Conservation (phyloP, 2,797 vertebrate genomes). For the Craterocephalus amniculus region DNA sequence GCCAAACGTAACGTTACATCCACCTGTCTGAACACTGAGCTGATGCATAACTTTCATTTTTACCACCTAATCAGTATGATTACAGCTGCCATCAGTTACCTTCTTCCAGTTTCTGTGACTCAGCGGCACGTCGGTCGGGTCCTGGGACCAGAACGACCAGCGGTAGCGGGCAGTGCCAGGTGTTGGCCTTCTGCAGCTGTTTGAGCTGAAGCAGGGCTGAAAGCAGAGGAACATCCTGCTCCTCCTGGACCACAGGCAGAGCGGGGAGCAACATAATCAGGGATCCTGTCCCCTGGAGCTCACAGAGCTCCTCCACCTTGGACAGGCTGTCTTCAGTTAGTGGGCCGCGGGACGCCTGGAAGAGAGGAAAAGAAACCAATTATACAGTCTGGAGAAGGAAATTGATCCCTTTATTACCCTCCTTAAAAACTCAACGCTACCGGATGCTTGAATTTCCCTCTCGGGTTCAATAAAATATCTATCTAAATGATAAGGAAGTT, state of each 20-base stretch:
- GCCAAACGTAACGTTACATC: neutral
- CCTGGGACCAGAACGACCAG: constrained; percentile 87
- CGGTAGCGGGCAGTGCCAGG: constrained; percentile 86
- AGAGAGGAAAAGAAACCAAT: neutral
- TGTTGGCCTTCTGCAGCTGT: constrained; percentile 90
- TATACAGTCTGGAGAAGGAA: neutral
- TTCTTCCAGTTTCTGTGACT: constrained; percentile 81
- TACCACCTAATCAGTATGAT: neutral
- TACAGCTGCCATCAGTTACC: constrained; percentile 71
- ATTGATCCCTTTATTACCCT: too few species aligned
- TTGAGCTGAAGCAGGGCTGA: constrained; percentile 91
- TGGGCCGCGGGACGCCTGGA: constrained; percentile 84
- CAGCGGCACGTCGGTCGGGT: constrained; percentile 38
- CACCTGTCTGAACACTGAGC: neutral
- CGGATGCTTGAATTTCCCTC: too few species aligned
- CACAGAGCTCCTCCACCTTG: constrained; percentile 80
- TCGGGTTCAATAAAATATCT: too few species aligned
- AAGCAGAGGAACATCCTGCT: constrained; percentile 89
- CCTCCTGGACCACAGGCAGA: constrained; percentile 58
- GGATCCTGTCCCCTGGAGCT: constrained; percentile 89
- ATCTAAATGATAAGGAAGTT: neutral
- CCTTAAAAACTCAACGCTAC: too few species aligned
- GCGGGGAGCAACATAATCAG: constrained; percentile 89
- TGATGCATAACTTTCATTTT: too few species aligned
- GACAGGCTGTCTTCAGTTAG: constrained; percentile 81